These are phyloP conservation scores for Chiridota heheva DNA, from an alignment of 35 echinoderm and acorn worm genomes.

Conservation along the genomic window DNA sequence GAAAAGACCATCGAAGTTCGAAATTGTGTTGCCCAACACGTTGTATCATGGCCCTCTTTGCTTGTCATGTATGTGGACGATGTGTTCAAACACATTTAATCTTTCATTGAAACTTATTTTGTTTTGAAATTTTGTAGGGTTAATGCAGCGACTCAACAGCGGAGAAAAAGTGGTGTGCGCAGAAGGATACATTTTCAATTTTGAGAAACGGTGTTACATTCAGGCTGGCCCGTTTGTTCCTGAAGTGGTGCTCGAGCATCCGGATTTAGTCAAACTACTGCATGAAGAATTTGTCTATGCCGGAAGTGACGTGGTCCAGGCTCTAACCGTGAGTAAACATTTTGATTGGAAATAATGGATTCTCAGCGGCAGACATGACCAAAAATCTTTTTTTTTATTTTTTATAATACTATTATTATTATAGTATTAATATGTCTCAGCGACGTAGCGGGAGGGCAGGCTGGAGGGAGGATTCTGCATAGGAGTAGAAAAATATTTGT, in stretches of 20 bases:
- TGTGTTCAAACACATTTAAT: no score
- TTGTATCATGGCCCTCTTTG: no score
- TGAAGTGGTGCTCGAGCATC: conserved; percentile 74
- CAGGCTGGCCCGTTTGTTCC: conserved; percentile 79
- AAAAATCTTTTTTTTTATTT: background rate
- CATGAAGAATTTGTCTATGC: conserved; percentile 75
- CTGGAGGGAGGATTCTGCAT: background rate
- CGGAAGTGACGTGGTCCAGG: conserved; percentile 82
- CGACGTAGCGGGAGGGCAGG: background rate
- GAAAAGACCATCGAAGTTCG: no score
- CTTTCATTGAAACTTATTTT: no score
- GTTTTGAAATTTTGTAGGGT: conserved; percentile 52
- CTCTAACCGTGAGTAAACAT: conserved; percentile 65
- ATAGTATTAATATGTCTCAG: background rate
- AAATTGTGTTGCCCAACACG: no score
- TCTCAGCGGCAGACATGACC: background rate
- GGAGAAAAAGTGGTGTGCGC: conserved; percentile 67
- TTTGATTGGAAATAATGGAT: background rate
- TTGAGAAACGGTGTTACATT: conserved; percentile 76
- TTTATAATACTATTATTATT: no score
- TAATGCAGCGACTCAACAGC: conserved; percentile 59
- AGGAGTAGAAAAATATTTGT: background rate
- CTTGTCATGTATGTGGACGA: no score
- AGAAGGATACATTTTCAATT: conserved; percentile 74
- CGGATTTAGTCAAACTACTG: conserved; percentile 59